A percentile compares a stretch with the other conserved stretches of the same genome.
phyloP scores from a whole-genome alignment of 2,888 invertebrate species.

The Eupithecia centaureata region DNA sequence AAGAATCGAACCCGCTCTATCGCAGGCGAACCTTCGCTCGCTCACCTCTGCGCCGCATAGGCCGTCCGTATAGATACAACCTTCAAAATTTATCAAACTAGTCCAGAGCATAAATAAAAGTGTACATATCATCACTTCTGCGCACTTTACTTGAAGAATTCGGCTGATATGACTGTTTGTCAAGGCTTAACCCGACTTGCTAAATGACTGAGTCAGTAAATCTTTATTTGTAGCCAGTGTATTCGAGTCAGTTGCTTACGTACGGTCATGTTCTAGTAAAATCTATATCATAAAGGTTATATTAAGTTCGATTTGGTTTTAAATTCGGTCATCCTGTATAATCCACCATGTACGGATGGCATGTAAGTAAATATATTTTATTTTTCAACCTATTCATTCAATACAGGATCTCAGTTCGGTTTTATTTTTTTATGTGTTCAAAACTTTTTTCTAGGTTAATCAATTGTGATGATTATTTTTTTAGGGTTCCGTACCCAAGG shows the following conservation, averaged over 20 bases:
- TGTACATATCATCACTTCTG: conserved; percentile 20
- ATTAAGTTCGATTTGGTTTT: conserved; percentile 3
- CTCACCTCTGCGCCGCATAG: too few relatives aligned
- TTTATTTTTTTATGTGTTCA: too few relatives aligned
- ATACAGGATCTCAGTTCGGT: too few relatives aligned
- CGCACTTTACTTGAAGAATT: conserved; percentile 21
- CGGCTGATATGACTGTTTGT: conserved; percentile 30
- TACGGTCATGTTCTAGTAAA: conserved; percentile 22
- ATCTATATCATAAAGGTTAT: background rate
- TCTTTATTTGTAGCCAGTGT: conserved; percentile 28
- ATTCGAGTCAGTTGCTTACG: conserved; percentile 22
- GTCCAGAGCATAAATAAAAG: conserved; percentile 24
- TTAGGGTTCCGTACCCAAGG: too few relatives aligned
- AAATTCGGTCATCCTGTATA: background rate
- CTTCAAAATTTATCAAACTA: conserved; percentile 25
- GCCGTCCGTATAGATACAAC: too few relatives aligned
- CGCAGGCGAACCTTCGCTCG: too few relatives aligned
- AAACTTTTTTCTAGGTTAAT: too few relatives aligned
- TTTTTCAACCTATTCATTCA: too few relatives aligned
- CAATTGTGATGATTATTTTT: too few relatives aligned
- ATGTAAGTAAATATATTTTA: conserved; percentile 2
- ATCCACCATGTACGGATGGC: conserved; percentile 29
- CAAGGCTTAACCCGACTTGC: conserved; percentile 28
- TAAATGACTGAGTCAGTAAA: conserved; percentile 30
- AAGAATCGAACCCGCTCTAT: too few relatives aligned